A percentile compares a stretch with the other conserved stretches of the same genome.
Evolutionary conservation across 2,113 vertebrate species (phyloP).

Genomic region (Xenopus borealis): DNA sequence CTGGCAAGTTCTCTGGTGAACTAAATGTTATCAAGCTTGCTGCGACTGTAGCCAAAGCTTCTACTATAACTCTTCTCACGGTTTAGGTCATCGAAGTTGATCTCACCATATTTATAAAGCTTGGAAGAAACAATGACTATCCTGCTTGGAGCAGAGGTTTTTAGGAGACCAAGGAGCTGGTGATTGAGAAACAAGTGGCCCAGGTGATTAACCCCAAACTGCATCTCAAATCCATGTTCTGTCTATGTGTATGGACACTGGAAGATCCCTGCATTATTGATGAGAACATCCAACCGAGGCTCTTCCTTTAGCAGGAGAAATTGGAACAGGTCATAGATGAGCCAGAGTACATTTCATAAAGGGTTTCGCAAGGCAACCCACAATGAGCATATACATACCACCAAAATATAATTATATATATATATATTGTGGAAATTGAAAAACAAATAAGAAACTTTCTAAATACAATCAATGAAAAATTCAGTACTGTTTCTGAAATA

Average conservation of each 20-base stretch:
- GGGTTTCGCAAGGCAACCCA: too few species aligned
- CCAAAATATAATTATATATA: too few species aligned
- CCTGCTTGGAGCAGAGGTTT: slow-evolving; percentile 84
- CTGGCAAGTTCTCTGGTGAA: slow-evolving; percentile 81
- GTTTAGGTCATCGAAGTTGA: slow-evolving; percentile 93
- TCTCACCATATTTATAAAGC: slow-evolving; percentile 89
- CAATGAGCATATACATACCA: too few species aligned
- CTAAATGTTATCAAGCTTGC: slow-evolving; percentile 90
- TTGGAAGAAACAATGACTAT: slow-evolving; percentile 90
- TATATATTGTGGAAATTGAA: too few species aligned
- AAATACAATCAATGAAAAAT: too few species aligned
- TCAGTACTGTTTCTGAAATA: too few species aligned
- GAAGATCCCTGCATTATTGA: slow-evolving; percentile 92
- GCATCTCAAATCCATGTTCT: slow-evolving; percentile 92
- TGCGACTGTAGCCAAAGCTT: slow-evolving; percentile 87
- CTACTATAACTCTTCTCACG: slow-evolving; percentile 84
- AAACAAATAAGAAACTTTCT: too few species aligned
- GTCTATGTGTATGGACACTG: slow-evolving; percentile 91
- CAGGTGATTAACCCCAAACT: slow-evolving; percentile 91
- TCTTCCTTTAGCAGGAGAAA: slow-evolving; percentile 75
- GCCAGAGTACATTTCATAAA: too few species aligned
- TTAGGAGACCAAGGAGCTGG: slow-evolving; percentile 86
- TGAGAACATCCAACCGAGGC: slow-evolving; percentile 80
- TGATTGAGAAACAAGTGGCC: slow-evolving; percentile 92
- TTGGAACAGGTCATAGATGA: slow-evolving; percentile 12